Base-by-base conservation (phyloP, 2,113 vertebrate genomes). In the Guaruba guarouba region DNA sequence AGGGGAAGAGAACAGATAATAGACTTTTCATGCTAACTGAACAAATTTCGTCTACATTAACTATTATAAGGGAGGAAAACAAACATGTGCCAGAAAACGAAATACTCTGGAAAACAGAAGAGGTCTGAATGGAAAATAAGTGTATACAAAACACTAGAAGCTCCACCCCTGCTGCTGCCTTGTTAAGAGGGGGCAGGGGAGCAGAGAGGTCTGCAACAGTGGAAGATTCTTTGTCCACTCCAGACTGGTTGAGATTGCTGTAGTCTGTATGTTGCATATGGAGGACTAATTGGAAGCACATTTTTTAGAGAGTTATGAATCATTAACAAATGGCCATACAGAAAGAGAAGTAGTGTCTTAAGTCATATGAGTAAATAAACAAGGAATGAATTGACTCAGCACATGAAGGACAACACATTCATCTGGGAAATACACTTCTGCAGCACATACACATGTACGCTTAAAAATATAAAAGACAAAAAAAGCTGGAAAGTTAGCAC, bases 81-180 rank as follows among this genome's bases (percentile, higher is more conserved):
- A 93, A 93, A 82, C 33, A 74, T 25, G 49, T 20, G 48, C 41
- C 87, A 91, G 63, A 87, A 95, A 90, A 80, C 43, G 37, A 92
- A 90, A 70, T 61, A 33, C 18, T 91, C 52, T 91, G 92, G 71
- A 96, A 93, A 87, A 80, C 49, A 86, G 67, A 84, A 68, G 66
- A 83, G 37, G 22, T 63, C 87, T 85, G 74, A 82, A 77, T 57
- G 95, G 90, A 95, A 95, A 96, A 77, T 51, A 66, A 93, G 28
- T 46, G 63, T 91, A 51, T 63, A 90, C 70, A 90, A 93, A 90
- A 82, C 52, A 90, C 16, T 35, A 13, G 46, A 76, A 81, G 41
- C 71, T 91, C 82, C 77, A 82, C 67, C 82, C 51, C 59, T 77
- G 57, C 77, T 86, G 61, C 91, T 85, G 82, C 77, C 64, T 95